Evolutionary conservation across 2,113 vertebrate genomes (phyloP).

Genomic region (Dipodomys spectabilis): DNA sequence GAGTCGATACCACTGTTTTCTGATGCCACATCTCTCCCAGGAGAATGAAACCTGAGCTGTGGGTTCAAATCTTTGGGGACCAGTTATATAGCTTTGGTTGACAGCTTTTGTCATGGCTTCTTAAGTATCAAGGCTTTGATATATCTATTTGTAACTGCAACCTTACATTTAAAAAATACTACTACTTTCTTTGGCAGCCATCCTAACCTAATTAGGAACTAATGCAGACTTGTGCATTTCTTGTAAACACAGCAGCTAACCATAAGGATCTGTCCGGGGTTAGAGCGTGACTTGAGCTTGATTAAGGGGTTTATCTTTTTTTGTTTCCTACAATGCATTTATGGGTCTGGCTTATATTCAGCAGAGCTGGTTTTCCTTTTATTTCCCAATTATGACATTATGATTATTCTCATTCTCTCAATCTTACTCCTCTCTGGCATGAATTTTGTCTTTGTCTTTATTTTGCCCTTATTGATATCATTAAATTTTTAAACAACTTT

Average conservation of each 20-base stretch:
- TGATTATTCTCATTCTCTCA: conserved; percentile 25
- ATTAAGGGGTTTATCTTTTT: conserved; percentile 69
- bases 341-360: conserved; percentile 64
- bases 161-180: conserved; percentile 63
- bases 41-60: conserved; percentile 60
- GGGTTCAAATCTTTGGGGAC: conserved; percentile 59
- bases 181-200: conserved; percentile 77
- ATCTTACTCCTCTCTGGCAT: not conserved
- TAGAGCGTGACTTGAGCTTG: conserved; percentile 55
- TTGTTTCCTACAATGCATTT: conserved; percentile 46
- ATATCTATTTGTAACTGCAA: conserved; percentile 76
- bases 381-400: conserved; percentile 61
- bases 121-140: conserved; percentile 76
- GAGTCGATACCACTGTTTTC: conserved; percentile 57
- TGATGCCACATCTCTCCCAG: conserved; percentile 7
- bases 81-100: conserved; percentile 56
- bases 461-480: not conserved
- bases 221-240: conserved; percentile 69
- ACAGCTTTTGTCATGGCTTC: conserved; percentile 69
- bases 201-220: conserved; percentile 75
- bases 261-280: conserved; percentile 33
- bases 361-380: conserved; percentile 62
- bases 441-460: not conserved
- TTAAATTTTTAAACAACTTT: no score
- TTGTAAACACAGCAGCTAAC: conserved; percentile 71